Base-by-base conservation (phyloP, 2,797 vertebrate species). In the Diceros bicornis region DNA sequence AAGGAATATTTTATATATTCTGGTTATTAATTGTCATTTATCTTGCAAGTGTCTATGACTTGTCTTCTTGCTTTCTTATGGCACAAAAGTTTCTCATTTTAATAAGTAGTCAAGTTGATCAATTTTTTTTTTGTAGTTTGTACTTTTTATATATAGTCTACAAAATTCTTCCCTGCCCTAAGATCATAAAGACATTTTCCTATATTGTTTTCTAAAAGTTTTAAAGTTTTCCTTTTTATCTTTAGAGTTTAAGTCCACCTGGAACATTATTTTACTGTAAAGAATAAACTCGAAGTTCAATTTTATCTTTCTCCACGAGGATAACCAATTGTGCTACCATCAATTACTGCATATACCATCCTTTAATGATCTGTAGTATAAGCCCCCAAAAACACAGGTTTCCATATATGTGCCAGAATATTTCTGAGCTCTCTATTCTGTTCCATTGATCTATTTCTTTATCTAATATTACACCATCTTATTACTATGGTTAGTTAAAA, bases 141-240 rank as follows among this genome's bases (percentile, higher is more conserved):
- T 41, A 78, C 12, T 75, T 74, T 68, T 91, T 21, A 0, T 59
- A 18, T 95, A 21, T 20, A 79, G 10, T 69, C 25, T 82, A 90
- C 1, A 66, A 84, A 88, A 79, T 71, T 55, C 79, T 75, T 75
- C 13, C 52, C 32, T 47, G 34, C 11, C 2, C 10, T 50, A 72
- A 71, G 61, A 14, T 72, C 69, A 87, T 59, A 64, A 72, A 88
- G 20, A 88, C 21, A 88, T 37, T 93, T 47, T 77, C 68, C 7
- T 68, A 79, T 47, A 89, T 62, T 69, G 37, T 18, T 93, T 87
- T 91, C 64, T 75, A 50, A 89, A 94, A 91, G 59, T 37, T 77
- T 62, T 93, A 78, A 87, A 86, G 72, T 88, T 83, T 92, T 74
- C 44, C 11, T 88, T 90, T 86, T 87, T 21, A 94, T 44, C 86